Evolutionary conservation across 1,140 invertebrate species (phyloP), one percentile per base, ranked within the genome.

Genomic region (Monochamus saltuarius): DNA sequence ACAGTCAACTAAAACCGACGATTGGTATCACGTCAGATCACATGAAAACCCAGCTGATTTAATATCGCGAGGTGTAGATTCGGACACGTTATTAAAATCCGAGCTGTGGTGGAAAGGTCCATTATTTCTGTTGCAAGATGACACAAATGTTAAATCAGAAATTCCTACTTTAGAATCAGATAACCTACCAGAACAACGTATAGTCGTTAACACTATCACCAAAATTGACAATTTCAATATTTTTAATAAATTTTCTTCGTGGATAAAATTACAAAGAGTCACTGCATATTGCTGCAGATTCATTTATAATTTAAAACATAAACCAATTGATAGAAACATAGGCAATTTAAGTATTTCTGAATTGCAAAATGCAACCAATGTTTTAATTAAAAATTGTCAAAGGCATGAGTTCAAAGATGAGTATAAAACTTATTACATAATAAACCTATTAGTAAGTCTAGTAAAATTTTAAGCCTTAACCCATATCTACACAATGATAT

Each of bases 401-500:
- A 29, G 2, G 22, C 22, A 29, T 3, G 22, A 29, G 22, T 29
- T 29, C 22, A 29, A 29, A 29, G 6, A 29, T 29, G 22, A 29
- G 2, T 29, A 29, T 29, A 29, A 29, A 29, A 29, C 22, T 6
- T 29, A 29, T 29, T 6, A 2, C 2, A 29, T 29, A 29, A 29
- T 29, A 29, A 29, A 29, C 6, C 22, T 29, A 29, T 29, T 6
- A 6, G 6, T 6, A 29, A 29, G 6, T 6, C 2, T 29, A 53
- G 51, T 13, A 50, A 50, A 34, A 9, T 54, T 29, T 19, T 16
- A 13, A 14, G 47, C 37, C 59, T 78, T n/a, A 69, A 69, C 22
- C 77, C 77, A 16, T 75, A 75, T 53, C 39, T 81, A 8, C 75
- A 79, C 57, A 11, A 69, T n/a, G 65, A 68, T 10, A 35, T 78